Percentiles rank a stretch among this genome's conserved stretches.
These are phyloP conservation scores for Lycocerus yunnanus DNA, from an alignment of 2,888 invertebrate species.

Conservation along the genomic window DNA sequence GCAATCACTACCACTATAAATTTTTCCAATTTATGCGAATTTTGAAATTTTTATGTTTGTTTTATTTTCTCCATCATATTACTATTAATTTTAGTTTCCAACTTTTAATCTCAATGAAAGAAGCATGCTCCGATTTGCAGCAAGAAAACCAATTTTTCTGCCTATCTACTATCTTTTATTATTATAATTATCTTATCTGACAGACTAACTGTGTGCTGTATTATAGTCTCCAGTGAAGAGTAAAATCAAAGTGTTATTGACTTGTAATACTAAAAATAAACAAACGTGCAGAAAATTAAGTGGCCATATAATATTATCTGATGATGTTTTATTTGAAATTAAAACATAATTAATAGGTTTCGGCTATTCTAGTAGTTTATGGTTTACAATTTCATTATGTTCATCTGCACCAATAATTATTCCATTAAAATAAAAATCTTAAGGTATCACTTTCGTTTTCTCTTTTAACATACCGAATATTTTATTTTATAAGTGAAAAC, in stretches of 20 bases:
- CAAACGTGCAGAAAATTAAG: background rate
- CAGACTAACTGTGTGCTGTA: background rate
- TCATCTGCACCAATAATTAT: background rate
- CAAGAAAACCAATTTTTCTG: background rate
- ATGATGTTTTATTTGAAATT: background rate
- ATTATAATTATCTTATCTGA: too few relatives aligned
- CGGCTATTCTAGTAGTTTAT: background rate
- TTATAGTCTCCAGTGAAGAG: background rate
- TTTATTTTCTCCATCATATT: background rate
- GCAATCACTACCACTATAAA: background rate
- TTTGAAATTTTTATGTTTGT: background rate
- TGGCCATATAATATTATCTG: background rate
- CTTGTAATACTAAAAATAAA: background rate
- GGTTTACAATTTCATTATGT: background rate
- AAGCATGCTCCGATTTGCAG: background rate
- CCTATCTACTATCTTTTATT: background rate
- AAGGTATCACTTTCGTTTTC: background rate
- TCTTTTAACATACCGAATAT: background rate
- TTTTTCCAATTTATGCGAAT: background rate
- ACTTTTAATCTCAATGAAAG: background rate
- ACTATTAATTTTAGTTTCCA: too few relatives aligned
- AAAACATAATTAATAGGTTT: background rate
- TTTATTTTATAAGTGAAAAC: background rate
- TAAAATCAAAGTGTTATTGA: background rate
- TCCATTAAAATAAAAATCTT: background rate